Conservation (phyloP, 1,140 invertebrate genomes). For the Coelopa frigida region DNA sequence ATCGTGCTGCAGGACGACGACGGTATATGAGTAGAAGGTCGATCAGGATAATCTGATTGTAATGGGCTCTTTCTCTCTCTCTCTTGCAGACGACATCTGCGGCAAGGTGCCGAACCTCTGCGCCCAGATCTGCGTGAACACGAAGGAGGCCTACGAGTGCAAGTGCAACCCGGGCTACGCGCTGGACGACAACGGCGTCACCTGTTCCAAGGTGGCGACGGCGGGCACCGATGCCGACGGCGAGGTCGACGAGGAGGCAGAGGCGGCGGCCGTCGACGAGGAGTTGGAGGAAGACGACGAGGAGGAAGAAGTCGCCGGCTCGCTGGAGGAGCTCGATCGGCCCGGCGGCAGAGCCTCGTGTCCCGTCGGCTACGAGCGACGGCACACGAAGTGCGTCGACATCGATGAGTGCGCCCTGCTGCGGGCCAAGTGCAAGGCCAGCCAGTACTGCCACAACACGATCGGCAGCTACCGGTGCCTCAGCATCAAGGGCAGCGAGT, state of each 20-base stretch:
- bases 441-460: slow-evolving; percentile 35
- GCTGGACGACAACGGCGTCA: slow-evolving; percentile 55
- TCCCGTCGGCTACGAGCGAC: slow-evolving; percentile 19
- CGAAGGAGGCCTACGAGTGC: slow-evolving; percentile 60
- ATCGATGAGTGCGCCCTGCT: slow-evolving; percentile 62
- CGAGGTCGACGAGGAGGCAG: slow-evolving; percentile 16
- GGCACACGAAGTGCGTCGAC: slow-evolving; percentile 44
- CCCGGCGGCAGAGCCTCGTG: slow-evolving; percentile 8
- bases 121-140: slow-evolving; percentile 60
- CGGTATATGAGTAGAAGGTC: slow-evolving; percentile 17
- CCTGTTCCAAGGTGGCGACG: slow-evolving; percentile 44
- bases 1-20: slow-evolving; percentile 27
- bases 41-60: background rate
- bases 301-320: background rate
- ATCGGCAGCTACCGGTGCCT: slow-evolving; percentile 32
- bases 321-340: background rate
- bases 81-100: slow-evolving; percentile 53
- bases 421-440: slow-evolving; percentile 51
- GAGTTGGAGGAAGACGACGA: background rate
- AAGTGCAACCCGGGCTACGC: slow-evolving; percentile 60
- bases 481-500: slow-evolving; percentile 19
- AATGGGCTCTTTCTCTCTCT: slow-evolving; percentile 13
- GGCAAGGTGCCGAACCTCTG: slow-evolving; percentile 56
- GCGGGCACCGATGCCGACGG: slow-evolving; percentile 14
- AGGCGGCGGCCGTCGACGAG: slow-evolving; percentile 15